Percentiles rank a stretch among this genome's conserved stretches.
phyloP scores from a whole-genome alignment of 53 echinoderm and acorn worm species.

The Astropecten irregularis region DNA sequence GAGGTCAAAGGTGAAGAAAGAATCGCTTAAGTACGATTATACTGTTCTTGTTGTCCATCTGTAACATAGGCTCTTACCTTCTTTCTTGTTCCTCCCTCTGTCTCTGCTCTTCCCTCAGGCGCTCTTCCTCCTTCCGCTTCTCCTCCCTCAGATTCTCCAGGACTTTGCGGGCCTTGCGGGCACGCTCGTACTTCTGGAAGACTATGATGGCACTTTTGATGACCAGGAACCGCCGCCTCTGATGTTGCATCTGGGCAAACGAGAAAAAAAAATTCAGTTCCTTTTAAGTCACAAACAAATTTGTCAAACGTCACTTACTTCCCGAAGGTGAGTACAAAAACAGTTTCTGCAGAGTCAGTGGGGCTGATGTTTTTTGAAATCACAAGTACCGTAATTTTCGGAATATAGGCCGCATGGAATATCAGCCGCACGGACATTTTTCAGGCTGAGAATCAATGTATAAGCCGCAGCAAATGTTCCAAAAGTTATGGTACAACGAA shows the following conservation, averaged over 20 bases:
- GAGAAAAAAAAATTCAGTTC: not conserved
- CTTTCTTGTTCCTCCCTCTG: slow-evolving; percentile 84
- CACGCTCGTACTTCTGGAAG: slow-evolving; percentile 88
- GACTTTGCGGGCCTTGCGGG: slow-evolving; percentile 69
- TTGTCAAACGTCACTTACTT: too few species aligned
- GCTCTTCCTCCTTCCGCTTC: slow-evolving; percentile 95
- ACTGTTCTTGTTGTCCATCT: too few species aligned
- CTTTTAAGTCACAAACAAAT: not conserved
- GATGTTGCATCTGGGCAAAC: slow-evolving; percentile 72
- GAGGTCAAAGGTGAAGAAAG: too few species aligned
- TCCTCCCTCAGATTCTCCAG: slow-evolving; percentile 86
- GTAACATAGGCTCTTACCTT: slow-evolving; percentile 63
- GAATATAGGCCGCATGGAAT: not conserved
- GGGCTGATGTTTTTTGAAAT: too few species aligned
- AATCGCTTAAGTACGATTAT: too few species aligned
- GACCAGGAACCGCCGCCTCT: slow-evolving; percentile 55
- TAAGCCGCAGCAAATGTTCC: too few species aligned
- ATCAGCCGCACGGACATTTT: too few species aligned
- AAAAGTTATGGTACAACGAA: too few species aligned
- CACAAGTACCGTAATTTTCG: too few species aligned
- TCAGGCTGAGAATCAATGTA: too few species aligned
- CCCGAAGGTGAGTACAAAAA: too few species aligned
- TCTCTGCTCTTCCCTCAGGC: slow-evolving; percentile 86
- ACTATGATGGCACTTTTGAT: slow-evolving; percentile 67
- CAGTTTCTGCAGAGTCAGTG: not conserved